Evolutionary conservation across 2,113 vertebrate species (phyloP).

Genomic region (Nyctereutes procyonoides): DNA sequence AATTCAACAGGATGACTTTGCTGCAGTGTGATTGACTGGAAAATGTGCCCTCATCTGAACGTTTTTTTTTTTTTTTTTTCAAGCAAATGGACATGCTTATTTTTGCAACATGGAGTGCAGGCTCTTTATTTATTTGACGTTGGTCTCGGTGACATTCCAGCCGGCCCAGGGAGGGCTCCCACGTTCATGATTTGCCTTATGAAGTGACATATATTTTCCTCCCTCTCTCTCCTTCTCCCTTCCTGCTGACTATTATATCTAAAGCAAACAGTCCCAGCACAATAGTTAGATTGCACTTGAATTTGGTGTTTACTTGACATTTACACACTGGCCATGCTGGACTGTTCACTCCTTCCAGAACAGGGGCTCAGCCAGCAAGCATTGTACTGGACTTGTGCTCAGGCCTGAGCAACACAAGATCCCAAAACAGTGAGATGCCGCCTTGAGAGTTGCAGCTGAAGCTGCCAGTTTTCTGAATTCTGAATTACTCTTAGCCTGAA

Average conservation of each 20-base stretch:
- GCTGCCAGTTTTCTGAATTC: background rate
- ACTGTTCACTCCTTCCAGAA: conserved; percentile 74
- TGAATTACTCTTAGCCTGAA: background rate
- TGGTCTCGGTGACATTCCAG: conserved; percentile 29
- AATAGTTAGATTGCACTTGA: conserved; percentile 74
- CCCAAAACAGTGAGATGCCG: background rate
- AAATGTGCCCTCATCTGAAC: conserved; percentile 77
- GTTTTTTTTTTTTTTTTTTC: background rate
- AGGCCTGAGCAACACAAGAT: background rate
- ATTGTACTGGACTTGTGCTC: background rate
- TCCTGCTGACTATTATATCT: conserved; percentile 71
- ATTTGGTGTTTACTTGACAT: conserved; percentile 77
- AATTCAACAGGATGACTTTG: conserved; percentile 81
- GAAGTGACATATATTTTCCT: conserved; percentile 24
- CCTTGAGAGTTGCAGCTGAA: background rate
- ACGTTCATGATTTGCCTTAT: background rate
- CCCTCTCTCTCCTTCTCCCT: conserved; percentile 52
- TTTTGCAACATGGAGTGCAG: conserved; percentile 44
- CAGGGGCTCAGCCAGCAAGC: conserved; percentile 26
- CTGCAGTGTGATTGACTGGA: conserved; percentile 69
- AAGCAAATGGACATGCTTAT: conserved; percentile 61
- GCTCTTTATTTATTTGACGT: conserved; percentile 62
- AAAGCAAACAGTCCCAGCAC: conserved; percentile 73
- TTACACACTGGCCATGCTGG: conserved; percentile 65
- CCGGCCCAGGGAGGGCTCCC: background rate